Evolutionary conservation across 2,113 vertebrate genomes (phyloP).

Genomic region (Craseonycteris thonglongyai): DNA sequence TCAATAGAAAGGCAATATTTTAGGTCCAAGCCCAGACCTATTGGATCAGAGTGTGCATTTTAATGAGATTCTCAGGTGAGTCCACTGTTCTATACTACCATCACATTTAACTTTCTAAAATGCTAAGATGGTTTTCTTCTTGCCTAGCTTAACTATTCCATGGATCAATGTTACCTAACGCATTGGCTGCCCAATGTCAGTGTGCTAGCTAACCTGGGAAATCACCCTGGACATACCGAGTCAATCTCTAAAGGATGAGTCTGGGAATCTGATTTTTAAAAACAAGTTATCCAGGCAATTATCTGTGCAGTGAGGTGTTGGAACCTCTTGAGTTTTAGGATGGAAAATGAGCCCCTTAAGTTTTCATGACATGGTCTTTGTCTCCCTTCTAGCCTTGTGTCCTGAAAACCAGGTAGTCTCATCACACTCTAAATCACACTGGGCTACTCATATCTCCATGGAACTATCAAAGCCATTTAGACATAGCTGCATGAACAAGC

Average conservation of each 20-base stretch:
- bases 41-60: not conserved
- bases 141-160: not conserved
- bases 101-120: constrained; percentile 16
- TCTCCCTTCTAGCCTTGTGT: not conserved
- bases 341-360: not conserved
- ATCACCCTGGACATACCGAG: not conserved
- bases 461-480: not conserved
- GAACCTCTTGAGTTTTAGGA: not conserved
- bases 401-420: not conserved
- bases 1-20: not conserved
- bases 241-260: not conserved
- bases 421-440: not conserved
- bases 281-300: not conserved
- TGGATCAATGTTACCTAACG: not conserved
- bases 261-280: not conserved
- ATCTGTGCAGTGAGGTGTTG: not conserved
- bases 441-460: not conserved
- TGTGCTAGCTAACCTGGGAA: not conserved
- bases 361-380: not conserved
- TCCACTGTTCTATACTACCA: not conserved
- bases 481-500: not conserved
- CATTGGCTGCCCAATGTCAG: not conserved
- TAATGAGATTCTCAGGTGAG: constrained; percentile 3
- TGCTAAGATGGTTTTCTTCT: not conserved
- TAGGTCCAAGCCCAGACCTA: not conserved